phyloP scores from a whole-genome alignment of 2,113 vertebrate genomes.

The Corythornis vintsioides region DNA sequence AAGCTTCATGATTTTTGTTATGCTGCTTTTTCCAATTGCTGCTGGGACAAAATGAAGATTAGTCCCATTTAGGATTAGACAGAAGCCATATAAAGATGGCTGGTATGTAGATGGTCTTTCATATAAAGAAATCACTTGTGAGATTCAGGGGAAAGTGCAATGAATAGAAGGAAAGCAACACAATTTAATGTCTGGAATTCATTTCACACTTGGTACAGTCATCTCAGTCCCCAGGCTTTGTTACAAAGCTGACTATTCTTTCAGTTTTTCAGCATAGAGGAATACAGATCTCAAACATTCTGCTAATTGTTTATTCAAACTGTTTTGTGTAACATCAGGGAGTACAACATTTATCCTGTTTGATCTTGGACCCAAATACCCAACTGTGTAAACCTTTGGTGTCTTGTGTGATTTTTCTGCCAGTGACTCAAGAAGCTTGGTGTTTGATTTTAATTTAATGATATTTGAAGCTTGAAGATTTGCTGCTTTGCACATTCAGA shows the following conservation, averaged over 20 bases:
- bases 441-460: background rate
- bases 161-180: background rate
- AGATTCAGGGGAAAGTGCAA: background rate
- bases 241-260: background rate
- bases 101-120: background rate
- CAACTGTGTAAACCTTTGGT: background rate
- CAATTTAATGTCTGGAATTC: background rate
- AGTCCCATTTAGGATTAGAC: background rate
- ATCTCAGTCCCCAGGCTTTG: background rate
- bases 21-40: fast-evolving
- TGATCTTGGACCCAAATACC: background rate
- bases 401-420: background rate
- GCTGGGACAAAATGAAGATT: background rate
- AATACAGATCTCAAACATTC: background rate
- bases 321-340: background rate
- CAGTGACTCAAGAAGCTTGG: background rate
- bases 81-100: background rate
- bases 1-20: background rate
- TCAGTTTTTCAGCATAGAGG: background rate
- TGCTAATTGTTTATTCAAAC: background rate
- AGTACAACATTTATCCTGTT: background rate
- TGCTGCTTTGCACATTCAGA: background rate
- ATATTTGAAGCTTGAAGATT: background rate
- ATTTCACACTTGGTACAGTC: background rate
- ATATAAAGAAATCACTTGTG: background rate